A percentile compares a stretch with the other conserved stretches of the same genome.
Evolutionary conservation across 2,797 vertebrate genomes (phyloP).

Genomic region (Lithobates sylvaticus): DNA sequence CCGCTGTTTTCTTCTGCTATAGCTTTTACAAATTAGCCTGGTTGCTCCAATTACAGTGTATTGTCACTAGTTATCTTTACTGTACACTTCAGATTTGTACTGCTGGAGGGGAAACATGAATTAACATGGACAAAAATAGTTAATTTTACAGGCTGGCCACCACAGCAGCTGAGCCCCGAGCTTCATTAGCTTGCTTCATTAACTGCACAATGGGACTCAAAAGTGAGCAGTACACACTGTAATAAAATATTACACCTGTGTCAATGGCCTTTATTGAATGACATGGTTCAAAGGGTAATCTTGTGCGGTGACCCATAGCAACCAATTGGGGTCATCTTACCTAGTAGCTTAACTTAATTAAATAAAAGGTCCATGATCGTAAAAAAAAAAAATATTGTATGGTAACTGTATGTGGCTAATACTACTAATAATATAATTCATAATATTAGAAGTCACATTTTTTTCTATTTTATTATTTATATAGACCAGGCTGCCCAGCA

Average conservation of each 20-base stretch:
- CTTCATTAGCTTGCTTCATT: constrained; percentile 1
- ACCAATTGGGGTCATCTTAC: background rate
- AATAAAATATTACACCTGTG: background rate
- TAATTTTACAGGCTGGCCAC: background rate
- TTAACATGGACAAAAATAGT: background rate
- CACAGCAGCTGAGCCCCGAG: background rate
- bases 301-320: background rate
- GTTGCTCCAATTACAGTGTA: background rate
- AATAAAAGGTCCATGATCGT: background rate
- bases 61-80: background rate
- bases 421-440: no score
- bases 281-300: background rate
- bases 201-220: background rate
- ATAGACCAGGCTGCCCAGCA: no score
- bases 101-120: background rate
- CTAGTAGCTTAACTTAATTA: background rate
- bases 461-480: no score
- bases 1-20: background rate
- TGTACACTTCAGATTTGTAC: background rate
- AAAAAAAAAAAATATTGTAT: background rate
- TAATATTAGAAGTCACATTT: no score
- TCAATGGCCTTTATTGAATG: background rate
- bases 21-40: background rate
- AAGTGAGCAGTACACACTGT: background rate
- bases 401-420: no score